phyloP scores from a whole-genome alignment of 2,888 invertebrate species.

The Bruchidius siliquastri region DNA sequence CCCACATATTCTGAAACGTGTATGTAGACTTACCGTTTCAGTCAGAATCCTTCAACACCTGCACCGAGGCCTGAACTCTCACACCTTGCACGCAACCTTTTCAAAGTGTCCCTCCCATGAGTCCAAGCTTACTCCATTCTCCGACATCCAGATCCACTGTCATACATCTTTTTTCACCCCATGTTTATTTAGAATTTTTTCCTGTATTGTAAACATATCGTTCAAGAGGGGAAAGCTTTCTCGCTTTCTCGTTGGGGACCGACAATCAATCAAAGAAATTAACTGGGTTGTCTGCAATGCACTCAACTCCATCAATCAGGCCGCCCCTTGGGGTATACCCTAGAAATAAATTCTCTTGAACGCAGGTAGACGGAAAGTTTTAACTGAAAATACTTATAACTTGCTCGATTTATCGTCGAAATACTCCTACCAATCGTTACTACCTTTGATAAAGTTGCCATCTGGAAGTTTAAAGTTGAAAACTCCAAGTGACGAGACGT shows the following conservation, averaged over 20 bases:
- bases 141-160: background rate
- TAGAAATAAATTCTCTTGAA: background rate
- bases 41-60: background rate
- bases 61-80: too few species aligned
- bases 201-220: background rate
- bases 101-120: background rate
- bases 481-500: background rate
- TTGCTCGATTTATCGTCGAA: background rate
- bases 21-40: background rate
- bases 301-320: background rate
- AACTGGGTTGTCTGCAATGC: background rate
- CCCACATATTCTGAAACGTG: too few species aligned
- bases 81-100: background rate
- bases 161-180: background rate
- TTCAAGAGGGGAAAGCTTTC: background rate
- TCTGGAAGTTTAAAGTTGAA: background rate
- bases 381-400: background rate
- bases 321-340: background rate
- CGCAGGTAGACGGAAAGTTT: background rate
- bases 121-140: background rate
- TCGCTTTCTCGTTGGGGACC: background rate
- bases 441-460: background rate
- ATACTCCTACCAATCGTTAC: background rate
- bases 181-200: background rate
- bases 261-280: background rate